These are phyloP conservation scores for Caenorhabditis brenneri DNA, from an alignment of 1,140 invertebrate genomes.

Conservation along the genomic window DNA sequence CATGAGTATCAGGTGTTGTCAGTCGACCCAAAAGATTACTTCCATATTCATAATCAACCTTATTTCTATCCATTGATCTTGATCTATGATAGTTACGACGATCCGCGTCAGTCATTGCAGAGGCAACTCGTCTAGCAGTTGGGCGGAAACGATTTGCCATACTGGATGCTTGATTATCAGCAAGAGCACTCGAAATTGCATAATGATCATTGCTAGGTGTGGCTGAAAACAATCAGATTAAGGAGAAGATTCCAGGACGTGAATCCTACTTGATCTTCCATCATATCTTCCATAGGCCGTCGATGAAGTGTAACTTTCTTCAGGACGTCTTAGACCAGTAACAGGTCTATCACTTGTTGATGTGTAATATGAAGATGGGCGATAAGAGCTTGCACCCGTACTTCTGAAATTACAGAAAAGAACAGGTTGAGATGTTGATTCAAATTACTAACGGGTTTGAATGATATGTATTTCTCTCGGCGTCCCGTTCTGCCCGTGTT, in stretches of 20 bases:
- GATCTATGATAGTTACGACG: constrained; percentile 59
- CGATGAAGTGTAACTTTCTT: constrained; percentile 3
- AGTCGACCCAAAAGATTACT: constrained; percentile 49
- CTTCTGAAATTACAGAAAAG: constrained; percentile 48
- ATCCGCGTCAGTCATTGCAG: constrained; percentile 60
- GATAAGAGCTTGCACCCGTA: constrained; percentile 40
- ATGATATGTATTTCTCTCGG: constrained; percentile 59
- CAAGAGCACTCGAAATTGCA: constrained; percentile 13
- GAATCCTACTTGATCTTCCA: constrained; percentile 44
- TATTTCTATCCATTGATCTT: constrained; percentile 66
- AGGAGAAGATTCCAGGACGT: no score
- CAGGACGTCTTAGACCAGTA: constrained; percentile 41
- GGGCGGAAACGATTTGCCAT: constrained; percentile 54
- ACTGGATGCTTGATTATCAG: constrained; percentile 32
- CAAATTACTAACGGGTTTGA: not conserved
- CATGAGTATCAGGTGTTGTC: constrained; percentile 57
- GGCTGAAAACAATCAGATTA: constrained; percentile 40
- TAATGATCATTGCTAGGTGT: constrained; percentile 48
- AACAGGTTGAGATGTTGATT: no score
- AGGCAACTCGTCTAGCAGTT: constrained; percentile 58
- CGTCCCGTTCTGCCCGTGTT: constrained; percentile 66
- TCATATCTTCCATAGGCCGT: constrained; percentile 41
- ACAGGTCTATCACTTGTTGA: constrained; percentile 54
- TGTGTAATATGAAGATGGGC: constrained; percentile 29
- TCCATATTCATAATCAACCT: constrained; percentile 46